phyloP scores from a whole-genome alignment of 37 sponge, comb jelly and placozoan genomes.

The Theonella swinhoei region DNA sequence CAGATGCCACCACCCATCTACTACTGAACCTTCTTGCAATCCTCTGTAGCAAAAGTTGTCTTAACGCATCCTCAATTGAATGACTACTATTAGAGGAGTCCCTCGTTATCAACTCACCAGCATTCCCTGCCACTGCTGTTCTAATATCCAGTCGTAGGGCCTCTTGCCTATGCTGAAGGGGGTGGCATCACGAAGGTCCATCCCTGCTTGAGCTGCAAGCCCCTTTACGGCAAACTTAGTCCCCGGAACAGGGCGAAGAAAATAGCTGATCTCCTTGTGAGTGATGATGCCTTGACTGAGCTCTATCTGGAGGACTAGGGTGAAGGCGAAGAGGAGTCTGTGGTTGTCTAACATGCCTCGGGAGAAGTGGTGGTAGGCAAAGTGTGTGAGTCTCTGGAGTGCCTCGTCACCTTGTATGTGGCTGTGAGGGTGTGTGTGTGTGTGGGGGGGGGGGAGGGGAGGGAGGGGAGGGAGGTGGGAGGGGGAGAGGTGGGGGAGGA shows the following conservation, averaged over 20 bases:
- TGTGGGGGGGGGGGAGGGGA: not conserved
- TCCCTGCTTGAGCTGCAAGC: slow-evolving; percentile 7
- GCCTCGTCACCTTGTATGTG: slow-evolving; percentile 54
- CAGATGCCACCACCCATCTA: too few species aligned
- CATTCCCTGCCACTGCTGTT: slow-evolving; percentile 85
- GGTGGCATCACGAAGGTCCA: not conserved
- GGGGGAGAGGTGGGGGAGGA: not conserved
- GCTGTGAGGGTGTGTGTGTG: too few species aligned
- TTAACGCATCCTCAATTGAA: too few species aligned
- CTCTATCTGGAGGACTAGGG: slow-evolving; percentile 75
- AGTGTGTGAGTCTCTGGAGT: slow-evolving; percentile 36
- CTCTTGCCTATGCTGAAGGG: slow-evolving; percentile 63
- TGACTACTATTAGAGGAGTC: too few species aligned
- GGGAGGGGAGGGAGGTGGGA: too few species aligned
- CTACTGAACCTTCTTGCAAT: too few species aligned
- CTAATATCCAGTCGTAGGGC: slow-evolving; percentile 94
- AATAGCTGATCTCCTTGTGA: slow-evolving; percentile 63
- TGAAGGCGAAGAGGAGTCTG: slow-evolving; percentile 57
- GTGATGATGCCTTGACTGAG: slow-evolving; percentile 48
- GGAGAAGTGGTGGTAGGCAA: slow-evolving; percentile 47
- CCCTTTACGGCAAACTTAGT: slow-evolving; percentile 43
- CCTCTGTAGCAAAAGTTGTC: too few species aligned
- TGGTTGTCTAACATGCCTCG: slow-evolving; percentile 69
- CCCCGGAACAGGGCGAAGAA: slow-evolving; percentile 69
- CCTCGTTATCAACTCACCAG: slow-evolving; percentile 61